Base-by-base conservation (phyloP, 2,888 invertebrate genomes). In the Junonia oenone region DNA sequence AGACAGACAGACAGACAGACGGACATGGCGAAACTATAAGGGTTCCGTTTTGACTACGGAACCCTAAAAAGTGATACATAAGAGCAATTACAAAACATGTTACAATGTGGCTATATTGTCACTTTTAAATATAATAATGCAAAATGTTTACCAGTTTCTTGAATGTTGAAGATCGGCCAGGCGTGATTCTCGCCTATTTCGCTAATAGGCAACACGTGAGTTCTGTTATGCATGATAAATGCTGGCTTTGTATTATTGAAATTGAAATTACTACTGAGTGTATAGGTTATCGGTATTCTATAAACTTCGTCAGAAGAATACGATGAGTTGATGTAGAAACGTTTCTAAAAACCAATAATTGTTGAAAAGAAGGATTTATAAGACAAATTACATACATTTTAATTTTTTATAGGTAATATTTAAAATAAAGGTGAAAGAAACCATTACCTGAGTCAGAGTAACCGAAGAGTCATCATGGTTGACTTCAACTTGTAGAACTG, bases 101-200 rank as follows among this genome's bases (percentile, higher is more conserved):
- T n/a, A n/a, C n/a, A n/a, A n/a, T n/a, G n/a, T n/a, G n/a, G n/a
- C 22, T 22, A 5, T 22, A 22, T 22, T 22, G 5, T 5, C 2
- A 22, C 22, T 22, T 22, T 22, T 22, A 22, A 22, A 2, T 22
- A 22, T 22, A 5, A 22, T 22, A 5, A 5, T 8, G 2, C 8
- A 9, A 9, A 29, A 29, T 29, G 8, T 52, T 71, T 68, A 92
- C 93, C 93, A 59, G 91, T 91, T 73, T 92, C 91, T 67, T 93
- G 92, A 9, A 92, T 57, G 66, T 94, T 94, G 22, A 93, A 84
- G 43, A 94, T 82, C 0, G 93, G 73, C 93, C 93, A 93, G 40
- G 83, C 80, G 26, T 80, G 74, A 14, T 68, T 63, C 9, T 70
- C 61, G 15, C 65, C 72, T n/a, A 83, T 71, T 48, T 76, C 73